These are phyloP conservation scores for Fissipunctia ypsillon DNA, from an alignment of 2,888 invertebrate species.

Conservation along the genomic window DNA sequence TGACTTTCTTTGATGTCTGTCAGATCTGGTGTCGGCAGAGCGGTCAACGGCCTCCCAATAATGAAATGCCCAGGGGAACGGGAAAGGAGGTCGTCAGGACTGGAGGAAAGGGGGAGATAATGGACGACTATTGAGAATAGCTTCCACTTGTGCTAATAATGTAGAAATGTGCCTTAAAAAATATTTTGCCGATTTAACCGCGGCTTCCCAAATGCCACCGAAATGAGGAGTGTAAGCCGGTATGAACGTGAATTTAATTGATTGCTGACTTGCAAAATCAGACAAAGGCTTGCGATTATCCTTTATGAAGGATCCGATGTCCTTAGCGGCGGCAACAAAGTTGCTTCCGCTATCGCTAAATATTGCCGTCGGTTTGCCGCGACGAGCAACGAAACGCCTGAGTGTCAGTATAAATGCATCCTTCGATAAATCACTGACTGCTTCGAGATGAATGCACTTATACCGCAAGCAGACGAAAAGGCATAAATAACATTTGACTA, in stretches of 20 bases:
- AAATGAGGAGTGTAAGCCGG: too few relatives aligned
- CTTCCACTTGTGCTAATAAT: constrained; percentile 27
- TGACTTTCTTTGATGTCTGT: too few relatives aligned
- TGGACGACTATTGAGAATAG: constrained; percentile 30
- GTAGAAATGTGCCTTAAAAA: constrained; percentile 9
- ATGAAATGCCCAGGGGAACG: too few relatives aligned
- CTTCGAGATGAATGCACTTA: too few relatives aligned
- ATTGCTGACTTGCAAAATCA: too few relatives aligned
- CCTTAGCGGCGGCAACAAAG: background rate
- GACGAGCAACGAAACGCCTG: background rate
- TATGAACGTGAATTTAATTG: too few relatives aligned
- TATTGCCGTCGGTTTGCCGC: background rate
- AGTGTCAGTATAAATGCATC: too few relatives aligned
- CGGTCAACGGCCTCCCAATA: too few relatives aligned
- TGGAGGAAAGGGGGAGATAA: constrained; percentile 14
- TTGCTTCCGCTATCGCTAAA: background rate
- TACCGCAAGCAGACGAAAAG: background rate
- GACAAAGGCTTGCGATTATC: too few relatives aligned
- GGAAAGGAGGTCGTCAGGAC: constrained; percentile 14
- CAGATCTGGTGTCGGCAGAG: too few relatives aligned
- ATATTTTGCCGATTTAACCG: constrained; percentile 7
- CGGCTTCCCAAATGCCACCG: too few relatives aligned
- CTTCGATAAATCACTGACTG: too few relatives aligned
- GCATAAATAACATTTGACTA: background rate
- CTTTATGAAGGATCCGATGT: background rate